Evolutionary conservation across 2,797 vertebrate species (phyloP).

Genomic region (Rachycentron canadum): DNA sequence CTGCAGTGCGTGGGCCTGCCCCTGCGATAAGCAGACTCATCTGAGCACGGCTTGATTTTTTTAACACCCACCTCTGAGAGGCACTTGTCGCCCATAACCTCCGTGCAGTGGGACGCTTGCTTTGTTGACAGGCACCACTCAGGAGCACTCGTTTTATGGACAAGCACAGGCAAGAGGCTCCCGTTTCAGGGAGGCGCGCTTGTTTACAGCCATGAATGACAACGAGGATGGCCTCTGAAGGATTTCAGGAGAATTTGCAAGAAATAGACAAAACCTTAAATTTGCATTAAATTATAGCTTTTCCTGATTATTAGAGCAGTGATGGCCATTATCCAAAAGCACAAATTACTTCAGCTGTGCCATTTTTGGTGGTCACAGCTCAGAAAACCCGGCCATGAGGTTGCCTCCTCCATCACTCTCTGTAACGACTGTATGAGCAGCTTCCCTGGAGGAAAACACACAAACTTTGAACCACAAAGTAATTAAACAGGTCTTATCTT

Average conservation of each 20-base stretch:
- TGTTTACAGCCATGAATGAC: constrained; percentile 8
- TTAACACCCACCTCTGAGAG: constrained; percentile 31
- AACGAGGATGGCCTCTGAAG: too few relatives aligned
- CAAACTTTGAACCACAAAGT: neutral
- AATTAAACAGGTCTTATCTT: neutral
- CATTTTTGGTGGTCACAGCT: neutral
- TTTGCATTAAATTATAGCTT: too few relatives aligned
- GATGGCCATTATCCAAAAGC: neutral
- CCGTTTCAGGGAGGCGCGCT: constrained; percentile 43
- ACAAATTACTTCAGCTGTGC: neutral
- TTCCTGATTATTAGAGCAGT: neutral
- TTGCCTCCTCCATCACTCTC: neutral
- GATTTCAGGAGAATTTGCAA: too few relatives aligned
- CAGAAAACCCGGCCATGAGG: neutral
- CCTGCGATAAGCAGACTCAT: constrained; percentile 52
- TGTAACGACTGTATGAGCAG: neutral
- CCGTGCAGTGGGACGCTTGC: constrained; percentile 44
- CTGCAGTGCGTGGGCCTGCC: constrained; percentile 16
- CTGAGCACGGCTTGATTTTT: constrained; percentile 46
- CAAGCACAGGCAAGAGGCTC: constrained; percentile 33
- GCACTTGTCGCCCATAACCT: constrained; percentile 49
- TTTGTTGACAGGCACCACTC: constrained; percentile 66
- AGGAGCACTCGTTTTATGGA: constrained; percentile 44
- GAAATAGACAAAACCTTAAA: too few relatives aligned
- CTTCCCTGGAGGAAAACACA: neutral